Evolutionary conservation across 2,797 vertebrate genomes (phyloP).

Genomic region (Manis pentadactyla): DNA sequence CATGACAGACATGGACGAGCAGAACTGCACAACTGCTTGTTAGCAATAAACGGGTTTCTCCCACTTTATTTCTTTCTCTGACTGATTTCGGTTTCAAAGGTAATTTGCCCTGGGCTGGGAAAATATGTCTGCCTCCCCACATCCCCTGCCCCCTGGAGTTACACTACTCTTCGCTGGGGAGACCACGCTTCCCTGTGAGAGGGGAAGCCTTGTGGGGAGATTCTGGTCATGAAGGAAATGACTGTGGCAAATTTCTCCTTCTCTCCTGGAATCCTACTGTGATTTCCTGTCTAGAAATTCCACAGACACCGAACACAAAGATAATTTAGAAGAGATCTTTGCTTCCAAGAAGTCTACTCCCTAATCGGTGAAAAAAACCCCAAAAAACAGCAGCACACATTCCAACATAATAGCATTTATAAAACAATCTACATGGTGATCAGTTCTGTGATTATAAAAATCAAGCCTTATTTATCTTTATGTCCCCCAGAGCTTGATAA

Average conservation of each 20-base stretch:
- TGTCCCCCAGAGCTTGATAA: slow-evolving; percentile 53
- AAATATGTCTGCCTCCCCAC: too few species aligned
- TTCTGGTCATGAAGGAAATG: neutral
- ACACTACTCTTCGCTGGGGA: neutral
- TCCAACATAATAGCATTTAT: neutral
- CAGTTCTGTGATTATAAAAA: slow-evolving; percentile 65
- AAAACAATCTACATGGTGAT: slow-evolving; percentile 60
- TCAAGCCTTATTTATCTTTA: slow-evolving; percentile 60
- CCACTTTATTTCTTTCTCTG: too few species aligned
- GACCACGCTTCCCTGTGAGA: neutral
- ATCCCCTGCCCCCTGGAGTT: too few species aligned
- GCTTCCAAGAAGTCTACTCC: neutral
- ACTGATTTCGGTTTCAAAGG: too few species aligned
- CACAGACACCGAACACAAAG: neutral
- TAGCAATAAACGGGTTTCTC: too few species aligned
- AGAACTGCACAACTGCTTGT: too few species aligned
- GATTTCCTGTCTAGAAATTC: neutral
- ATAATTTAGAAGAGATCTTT: slow-evolving; percentile 37
- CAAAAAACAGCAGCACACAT: neutral
- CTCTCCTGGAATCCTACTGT: neutral
- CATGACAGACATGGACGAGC: too few species aligned
- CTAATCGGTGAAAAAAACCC: neutral
- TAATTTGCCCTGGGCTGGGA: too few species aligned
- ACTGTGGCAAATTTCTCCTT: neutral
- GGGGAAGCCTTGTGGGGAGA: neutral